A percentile compares a stretch with the other conserved stretches of the same genome.
Evolutionary conservation across 2,888 invertebrate species (phyloP).

Genomic region (Melanostoma scalare): DNA sequence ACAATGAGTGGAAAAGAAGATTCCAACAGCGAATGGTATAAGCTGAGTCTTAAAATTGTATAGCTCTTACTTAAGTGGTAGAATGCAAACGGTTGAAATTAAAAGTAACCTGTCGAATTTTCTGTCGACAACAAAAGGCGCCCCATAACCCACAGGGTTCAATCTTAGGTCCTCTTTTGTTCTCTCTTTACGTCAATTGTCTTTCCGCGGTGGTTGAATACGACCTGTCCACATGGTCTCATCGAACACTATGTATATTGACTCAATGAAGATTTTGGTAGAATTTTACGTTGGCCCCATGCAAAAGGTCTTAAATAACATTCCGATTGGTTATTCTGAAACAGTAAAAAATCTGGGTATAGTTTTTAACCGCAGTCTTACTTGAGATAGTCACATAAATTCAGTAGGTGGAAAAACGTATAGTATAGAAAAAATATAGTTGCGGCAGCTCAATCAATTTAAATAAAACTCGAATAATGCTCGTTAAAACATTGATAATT

Average conservation of each 20-base stretch:
- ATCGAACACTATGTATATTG: slow-evolving; percentile 28
- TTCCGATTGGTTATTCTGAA: background rate
- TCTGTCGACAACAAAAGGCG: slow-evolving; percentile 1
- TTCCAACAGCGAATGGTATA: too few relatives aligned
- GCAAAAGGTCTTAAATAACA: background rate
- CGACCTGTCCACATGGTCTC: slow-evolving; percentile 45
- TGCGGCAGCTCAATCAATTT: background rate
- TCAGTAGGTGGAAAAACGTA: background rate
- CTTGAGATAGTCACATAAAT: background rate
- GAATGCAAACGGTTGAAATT: background rate
- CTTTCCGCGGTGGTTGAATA: background rate
- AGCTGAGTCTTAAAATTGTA: background rate
- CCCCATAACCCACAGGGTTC: background rate
- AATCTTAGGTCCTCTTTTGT: slow-evolving; percentile 5
- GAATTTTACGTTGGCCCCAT: background rate
- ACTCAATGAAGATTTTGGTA: background rate
- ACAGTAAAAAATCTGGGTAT: slow-evolving; percentile 7
- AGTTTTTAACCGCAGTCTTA: too few relatives aligned
- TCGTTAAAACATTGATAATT: background rate
- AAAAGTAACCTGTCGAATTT: background rate
- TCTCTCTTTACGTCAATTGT: background rate
- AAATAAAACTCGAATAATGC: background rate
- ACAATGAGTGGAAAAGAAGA: too few relatives aligned
- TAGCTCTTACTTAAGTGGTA: background rate
- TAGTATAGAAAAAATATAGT: background rate